Base-by-base conservation (phyloP, 2,888 invertebrate species). In the Odontocerum albicorne region DNA sequence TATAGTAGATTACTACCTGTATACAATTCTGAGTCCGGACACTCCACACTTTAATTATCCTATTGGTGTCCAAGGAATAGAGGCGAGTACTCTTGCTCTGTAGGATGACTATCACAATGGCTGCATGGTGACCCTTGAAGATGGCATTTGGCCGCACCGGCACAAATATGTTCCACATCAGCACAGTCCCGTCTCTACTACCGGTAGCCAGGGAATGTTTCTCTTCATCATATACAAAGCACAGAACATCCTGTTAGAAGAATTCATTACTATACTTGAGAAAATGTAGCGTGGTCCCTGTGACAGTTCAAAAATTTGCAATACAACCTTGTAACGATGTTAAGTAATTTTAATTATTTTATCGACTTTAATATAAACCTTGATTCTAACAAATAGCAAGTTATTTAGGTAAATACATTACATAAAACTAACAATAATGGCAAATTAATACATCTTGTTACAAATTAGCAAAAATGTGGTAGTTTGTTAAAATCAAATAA, bases 101-200 rank as follows among this genome's bases (percentile, higher is more conserved):
- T 51, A 90, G 74, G 58, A 87, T 77, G 35, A 92, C 70, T 47
- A 81, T 79, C 13, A 80, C 79, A 61, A 92, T 80, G 8, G 86
- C 82, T 1, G 86, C 79, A 65, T 83, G 84, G 68, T 92, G 92
- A 0, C 90, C 90, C 27, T 63, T 49, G 27, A 91, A 74, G 10
- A 82, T 71, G 7, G 80, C 77, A 36, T 74, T 83, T 1, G 88
- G 81, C 65, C 85, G 84, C 44, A 74, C 72, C 1, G 87, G 81
- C n/a, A 88, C 83, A 67, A 88, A 89, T 0, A 90, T 84, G 70
- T 88, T 90, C 92, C 92, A 93, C 46, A 90, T 74, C 31, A 90
- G 82, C 19, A 90, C 78, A 46, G 80, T 67, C 63, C 87, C 86
- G 70, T 92, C 92, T 4, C 88, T 84, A 3, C 92, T 87, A 1